These are phyloP conservation scores for Dysdera silvatica DNA, from an alignment of 1,140 invertebrate genomes.

Conservation along the genomic window DNA sequence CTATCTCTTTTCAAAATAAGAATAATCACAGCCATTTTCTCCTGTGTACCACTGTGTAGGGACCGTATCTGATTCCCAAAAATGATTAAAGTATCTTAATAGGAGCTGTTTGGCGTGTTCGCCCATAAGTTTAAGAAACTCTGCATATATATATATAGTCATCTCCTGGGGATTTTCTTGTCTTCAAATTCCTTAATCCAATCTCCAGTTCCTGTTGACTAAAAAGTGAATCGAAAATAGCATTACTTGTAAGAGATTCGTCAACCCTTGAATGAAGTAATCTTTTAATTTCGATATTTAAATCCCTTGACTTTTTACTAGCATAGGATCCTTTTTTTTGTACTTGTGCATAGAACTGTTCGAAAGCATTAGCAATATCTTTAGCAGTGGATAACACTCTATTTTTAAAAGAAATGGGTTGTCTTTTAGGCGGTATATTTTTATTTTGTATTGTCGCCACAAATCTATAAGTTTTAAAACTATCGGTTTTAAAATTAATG, in stretches of 20 bases:
- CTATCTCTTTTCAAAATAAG: neutral
- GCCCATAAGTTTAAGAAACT: neutral
- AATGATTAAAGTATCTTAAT: neutral
- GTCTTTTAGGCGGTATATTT: neutral
- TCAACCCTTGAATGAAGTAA: neutral
- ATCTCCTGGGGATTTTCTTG: neutral
- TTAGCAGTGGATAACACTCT: neutral
- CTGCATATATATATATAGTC: neutral
- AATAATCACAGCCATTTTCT: neutral
- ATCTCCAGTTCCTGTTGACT: neutral
- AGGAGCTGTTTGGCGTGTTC: neutral
- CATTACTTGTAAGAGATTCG: neutral
- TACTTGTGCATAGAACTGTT: neutral
- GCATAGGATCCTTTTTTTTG: neutral
- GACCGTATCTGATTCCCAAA: neutral
- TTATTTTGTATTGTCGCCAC: neutral
- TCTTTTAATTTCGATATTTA: neutral
- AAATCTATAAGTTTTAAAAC: conserved; percentile 5
- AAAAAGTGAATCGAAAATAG: neutral
- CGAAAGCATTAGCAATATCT: conserved; percentile 1
- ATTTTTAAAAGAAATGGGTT: neutral
- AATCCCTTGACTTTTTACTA: neutral
- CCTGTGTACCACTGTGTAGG: too few relatives aligned
- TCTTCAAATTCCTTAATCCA: neutral
- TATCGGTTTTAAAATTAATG: neutral